phyloP scores from a whole-genome alignment of 2,888 invertebrate genomes.

The Hedya salicella region DNA sequence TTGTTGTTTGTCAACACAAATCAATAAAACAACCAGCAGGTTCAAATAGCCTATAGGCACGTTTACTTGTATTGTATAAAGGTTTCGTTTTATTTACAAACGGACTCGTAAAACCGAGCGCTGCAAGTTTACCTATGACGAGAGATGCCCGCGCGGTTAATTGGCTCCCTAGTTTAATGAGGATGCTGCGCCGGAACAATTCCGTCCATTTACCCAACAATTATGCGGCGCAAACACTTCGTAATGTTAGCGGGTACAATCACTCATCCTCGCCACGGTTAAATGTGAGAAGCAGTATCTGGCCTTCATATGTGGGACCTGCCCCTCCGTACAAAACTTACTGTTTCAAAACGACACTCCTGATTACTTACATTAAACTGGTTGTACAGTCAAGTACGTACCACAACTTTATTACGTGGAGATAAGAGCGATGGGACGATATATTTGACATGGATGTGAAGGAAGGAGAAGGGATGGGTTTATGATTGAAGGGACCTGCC shows the following conservation, averaged over 20 bases:
- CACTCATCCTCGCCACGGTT: slow-evolving; percentile 5
- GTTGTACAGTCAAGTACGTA: too few species aligned
- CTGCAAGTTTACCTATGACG: slow-evolving; percentile 68
- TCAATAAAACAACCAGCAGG: too few species aligned
- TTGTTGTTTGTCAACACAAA: too few species aligned
- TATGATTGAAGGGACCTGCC: too few species aligned
- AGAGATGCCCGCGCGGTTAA: slow-evolving; percentile 71
- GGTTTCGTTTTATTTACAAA: slow-evolving; percentile 19
- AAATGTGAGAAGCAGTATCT: neutral
- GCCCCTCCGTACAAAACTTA: neutral
- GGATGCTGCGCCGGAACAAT: slow-evolving; percentile 83
- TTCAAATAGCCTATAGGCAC: too few species aligned
- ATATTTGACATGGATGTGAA: too few species aligned
- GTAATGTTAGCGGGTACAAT: slow-evolving; percentile 53
- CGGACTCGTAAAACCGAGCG: slow-evolving; percentile 43
- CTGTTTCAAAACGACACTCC: too few species aligned
- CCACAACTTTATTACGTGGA: too few species aligned
- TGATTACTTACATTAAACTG: too few species aligned
- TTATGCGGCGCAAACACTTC: slow-evolving; percentile 74
- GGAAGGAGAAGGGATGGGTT: too few species aligned
- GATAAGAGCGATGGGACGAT: too few species aligned
- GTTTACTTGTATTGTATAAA: neutral
- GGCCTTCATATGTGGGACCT: neutral
- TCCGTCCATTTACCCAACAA: slow-evolving; percentile 77
- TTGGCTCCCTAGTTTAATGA: slow-evolving; percentile 78